Evolutionary conservation across 2,797 vertebrate genomes (phyloP).

Genomic region (Coccyzus lansbergi): DNA sequence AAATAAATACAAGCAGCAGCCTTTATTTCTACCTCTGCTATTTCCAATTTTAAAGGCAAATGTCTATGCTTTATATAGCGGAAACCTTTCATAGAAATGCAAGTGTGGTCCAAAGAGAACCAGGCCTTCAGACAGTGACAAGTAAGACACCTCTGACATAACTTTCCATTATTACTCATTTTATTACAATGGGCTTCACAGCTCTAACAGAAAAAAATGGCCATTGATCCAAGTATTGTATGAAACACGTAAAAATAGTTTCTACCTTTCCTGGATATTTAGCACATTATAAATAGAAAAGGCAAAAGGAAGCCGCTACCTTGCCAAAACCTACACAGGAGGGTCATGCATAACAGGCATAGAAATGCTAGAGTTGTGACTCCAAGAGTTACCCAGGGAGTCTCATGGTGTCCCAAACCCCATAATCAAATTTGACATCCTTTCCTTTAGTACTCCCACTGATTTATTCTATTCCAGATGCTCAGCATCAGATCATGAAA

Average conservation of each 20-base stretch:
- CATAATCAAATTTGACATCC: neutral
- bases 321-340: neutral
- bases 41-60: neutral
- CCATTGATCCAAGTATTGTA: neutral
- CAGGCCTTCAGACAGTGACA: neutral
- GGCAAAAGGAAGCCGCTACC: neutral
- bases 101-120: neutral
- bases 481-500: neutral
- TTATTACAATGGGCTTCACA: neutral
- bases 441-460: neutral
- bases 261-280: neutral
- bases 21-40: neutral
- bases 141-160: neutral
- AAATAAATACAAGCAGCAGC: neutral
- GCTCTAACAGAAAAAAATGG: neutral
- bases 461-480: neutral
- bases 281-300: neutral
- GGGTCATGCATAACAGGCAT: accelerated
- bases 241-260: neutral
- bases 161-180: neutral
- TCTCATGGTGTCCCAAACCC: neutral
- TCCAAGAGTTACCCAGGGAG: neutral
- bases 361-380: neutral
- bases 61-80: neutral
- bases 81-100: neutral